Percentiles rank a stretch among this genome's conserved stretches.
phyloP scores from a whole-genome alignment of 2,888 invertebrate species.

The Apodemia hepburni region DNA sequence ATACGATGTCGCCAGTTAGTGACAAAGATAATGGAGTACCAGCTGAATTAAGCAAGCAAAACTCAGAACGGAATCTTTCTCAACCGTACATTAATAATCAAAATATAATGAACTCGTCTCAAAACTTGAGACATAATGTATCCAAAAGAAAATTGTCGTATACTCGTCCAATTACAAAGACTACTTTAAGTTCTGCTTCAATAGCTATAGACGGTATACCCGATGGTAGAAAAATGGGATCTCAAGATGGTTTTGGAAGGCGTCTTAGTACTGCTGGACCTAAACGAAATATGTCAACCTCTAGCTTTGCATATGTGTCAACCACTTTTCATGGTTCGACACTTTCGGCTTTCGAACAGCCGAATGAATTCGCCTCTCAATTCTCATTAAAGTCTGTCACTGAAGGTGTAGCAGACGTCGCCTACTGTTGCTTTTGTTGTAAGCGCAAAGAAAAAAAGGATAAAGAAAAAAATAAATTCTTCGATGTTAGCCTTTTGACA shows the following conservation, averaged over 20 bases:
- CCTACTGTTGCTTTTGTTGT: conserved; percentile 65
- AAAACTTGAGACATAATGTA: conserved; percentile 48
- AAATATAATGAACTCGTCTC: conserved; percentile 34
- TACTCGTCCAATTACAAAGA: conserved; percentile 52
- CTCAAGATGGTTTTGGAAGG: conserved; percentile 58
- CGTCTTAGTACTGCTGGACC: conserved; percentile 62
- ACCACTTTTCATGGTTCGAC: conserved; percentile 93
- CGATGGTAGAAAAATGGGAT: conserved; percentile 71
- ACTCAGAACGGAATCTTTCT: conserved; percentile 38
- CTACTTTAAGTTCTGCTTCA: conserved; percentile 80
- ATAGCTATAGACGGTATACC: conserved; percentile 73
- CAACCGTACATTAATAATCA: conserved; percentile 41
- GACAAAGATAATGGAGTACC: conserved; percentile 41
- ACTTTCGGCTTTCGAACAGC: conserved; percentile 86
- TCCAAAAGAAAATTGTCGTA: conserved; percentile 63
- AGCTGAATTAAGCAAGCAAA: conserved; percentile 37
- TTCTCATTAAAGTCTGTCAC: conserved; percentile 85
- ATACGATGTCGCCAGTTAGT: conserved; percentile 37
- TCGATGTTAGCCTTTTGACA: conserved; percentile 84
- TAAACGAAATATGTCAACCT: conserved; percentile 86
- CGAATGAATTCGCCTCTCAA: conserved; percentile 88
- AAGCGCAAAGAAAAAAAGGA: conserved; percentile 54
- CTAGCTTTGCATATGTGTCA: conserved; percentile 90
- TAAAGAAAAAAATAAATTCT: conserved; percentile 81
- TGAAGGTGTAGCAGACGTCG: conserved; percentile 76